phyloP scores from a whole-genome alignment of 1,140 invertebrate species.

The Ostrea edulis region DNA sequence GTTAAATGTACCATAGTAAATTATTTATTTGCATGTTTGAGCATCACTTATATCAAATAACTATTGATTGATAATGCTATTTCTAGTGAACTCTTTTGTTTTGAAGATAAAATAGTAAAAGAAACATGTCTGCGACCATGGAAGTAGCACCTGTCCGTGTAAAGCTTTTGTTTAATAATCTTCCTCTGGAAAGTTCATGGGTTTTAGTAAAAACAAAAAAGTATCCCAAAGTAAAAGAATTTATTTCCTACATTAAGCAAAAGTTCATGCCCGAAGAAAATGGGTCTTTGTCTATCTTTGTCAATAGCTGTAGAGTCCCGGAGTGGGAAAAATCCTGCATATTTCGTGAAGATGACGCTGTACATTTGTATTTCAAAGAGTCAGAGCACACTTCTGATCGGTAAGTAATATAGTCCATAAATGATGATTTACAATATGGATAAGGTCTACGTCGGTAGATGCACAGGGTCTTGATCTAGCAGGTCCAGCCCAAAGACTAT shows the following conservation, averaged over 20 bases:
- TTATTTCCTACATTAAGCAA: slow-evolving; percentile 50
- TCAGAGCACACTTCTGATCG: neutral
- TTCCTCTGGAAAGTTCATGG: slow-evolving; percentile 50
- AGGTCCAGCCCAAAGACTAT: too few relatives aligned
- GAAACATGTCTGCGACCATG: slow-evolving; percentile 57
- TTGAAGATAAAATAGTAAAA: neutral
- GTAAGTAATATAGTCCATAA: neutral
- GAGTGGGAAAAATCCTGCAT: slow-evolving; percentile 52
- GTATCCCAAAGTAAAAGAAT: slow-evolving; percentile 43
- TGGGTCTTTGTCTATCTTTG: slow-evolving; percentile 33
- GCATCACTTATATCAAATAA: too few relatives aligned
- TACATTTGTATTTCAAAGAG: slow-evolving; percentile 43
- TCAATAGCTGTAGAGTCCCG: slow-evolving; percentile 56
- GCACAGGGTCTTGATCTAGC: too few relatives aligned
- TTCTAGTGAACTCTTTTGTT: neutral
- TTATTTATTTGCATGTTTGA: too few relatives aligned
- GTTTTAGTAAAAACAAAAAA: slow-evolving; percentile 52
- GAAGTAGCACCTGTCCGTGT: slow-evolving; percentile 46
- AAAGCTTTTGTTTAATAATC: slow-evolving; percentile 47
- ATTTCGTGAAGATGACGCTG: slow-evolving; percentile 54
- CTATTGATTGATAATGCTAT: too few relatives aligned
- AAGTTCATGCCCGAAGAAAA: slow-evolving; percentile 29
- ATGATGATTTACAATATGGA: too few relatives aligned
- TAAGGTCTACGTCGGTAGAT: too few relatives aligned
- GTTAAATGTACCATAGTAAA: too few relatives aligned